These are phyloP conservation scores for Hypotaenidia okinawae DNA, from an alignment of 2,797 vertebrate genomes.

Conservation along the genomic window DNA sequence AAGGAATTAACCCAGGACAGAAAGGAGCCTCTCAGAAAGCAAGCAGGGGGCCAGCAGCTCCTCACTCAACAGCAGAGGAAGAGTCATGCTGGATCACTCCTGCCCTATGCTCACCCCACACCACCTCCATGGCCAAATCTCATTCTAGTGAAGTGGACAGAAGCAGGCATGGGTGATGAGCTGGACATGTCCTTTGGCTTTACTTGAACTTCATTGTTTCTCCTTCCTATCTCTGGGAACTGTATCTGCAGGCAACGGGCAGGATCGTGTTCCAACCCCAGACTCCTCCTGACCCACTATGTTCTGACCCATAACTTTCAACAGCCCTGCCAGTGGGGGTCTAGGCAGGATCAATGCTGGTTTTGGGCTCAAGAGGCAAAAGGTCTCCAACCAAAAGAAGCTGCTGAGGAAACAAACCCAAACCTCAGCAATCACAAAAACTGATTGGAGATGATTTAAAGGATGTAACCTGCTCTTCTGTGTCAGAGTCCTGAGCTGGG, in stretches of 20 bases:
- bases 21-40: background rate
- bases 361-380: background rate
- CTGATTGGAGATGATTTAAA: background rate
- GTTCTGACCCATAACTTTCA: background rate
- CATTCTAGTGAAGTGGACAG: background rate
- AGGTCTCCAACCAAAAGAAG: background rate
- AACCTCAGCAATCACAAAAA: background rate
- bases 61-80: background rate
- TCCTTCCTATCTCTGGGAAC: background rate
- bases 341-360: background rate
- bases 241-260: background rate
- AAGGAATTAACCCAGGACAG: background rate
- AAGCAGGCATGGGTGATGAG: background rate
- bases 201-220: background rate
- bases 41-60: background rate
- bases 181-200: background rate
- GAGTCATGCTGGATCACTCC: fast-evolving
- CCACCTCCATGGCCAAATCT: background rate
- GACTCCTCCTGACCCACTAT: background rate
- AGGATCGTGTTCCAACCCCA: background rate
- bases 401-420: background rate
- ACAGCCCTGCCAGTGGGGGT: background rate
- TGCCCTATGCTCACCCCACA: fast-evolving
- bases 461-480: background rate
- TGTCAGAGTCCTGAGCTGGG: background rate